Evolutionary conservation across 1,140 invertebrate species (phyloP), one percentile per base, ranked within the genome.

Genomic region (Ganaspis sp.): DNA sequence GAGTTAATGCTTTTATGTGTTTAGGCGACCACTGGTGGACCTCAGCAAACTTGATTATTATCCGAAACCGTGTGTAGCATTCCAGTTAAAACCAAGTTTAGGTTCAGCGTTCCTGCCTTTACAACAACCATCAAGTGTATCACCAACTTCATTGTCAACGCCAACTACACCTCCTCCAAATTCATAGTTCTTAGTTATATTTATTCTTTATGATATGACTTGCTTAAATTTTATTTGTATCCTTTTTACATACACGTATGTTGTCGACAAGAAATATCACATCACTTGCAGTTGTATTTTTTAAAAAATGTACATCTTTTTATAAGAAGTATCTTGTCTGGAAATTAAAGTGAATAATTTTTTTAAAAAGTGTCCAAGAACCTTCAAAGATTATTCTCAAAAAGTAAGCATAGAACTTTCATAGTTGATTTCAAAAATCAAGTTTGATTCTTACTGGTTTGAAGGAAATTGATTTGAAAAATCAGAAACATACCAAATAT

Each of bases 91-190:
- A 84, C 95, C 95, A 73, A 96, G 95, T 86, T 93, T 94, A 77
- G 94, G 95, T 77, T 96, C 96, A 53, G 96, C 96, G 77, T 97
- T 97, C 91, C 94, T 95, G 89, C 94, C 95, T 80, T 92, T 96
- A 77, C 94, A 94, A 87, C 94, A 94, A 77, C 90, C 91, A 54
- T 74, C 73, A 45, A 87, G 76, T 83, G 83, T 83, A 79, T 88
- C 89, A 79, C 81, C 89, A 49, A 88, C 89, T 71, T 87, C 87
- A 76, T 89, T 90, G 78, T 87, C 87, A 75, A 90, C 89, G 81
- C 87, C 92, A 76, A 87, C 90, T 71, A 90, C 89, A 85, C 89
- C 88, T 83, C 90, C 92, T 75, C 91, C 91, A 86, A 90, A 90
- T 89, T 90, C 89, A 93, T 93, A 91, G 90, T 92, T 89, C 85